Percentiles rank a stretch among this genome's conserved stretches.
Conservation (phyloP, 1,140 invertebrate genomes). For the Lepidotrigona ventralis region DNA sequence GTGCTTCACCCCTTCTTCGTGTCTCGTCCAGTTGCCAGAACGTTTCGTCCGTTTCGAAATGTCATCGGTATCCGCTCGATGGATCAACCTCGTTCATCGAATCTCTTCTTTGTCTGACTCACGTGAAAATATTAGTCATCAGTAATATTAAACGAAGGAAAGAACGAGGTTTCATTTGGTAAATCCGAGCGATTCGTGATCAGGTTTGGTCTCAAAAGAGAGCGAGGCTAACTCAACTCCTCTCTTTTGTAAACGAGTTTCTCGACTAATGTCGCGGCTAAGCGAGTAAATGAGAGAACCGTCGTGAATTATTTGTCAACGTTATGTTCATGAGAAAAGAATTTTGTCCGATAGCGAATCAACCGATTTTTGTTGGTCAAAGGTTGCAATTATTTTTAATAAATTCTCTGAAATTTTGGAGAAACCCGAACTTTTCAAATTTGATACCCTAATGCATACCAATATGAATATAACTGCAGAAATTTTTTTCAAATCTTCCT, state of each 20-base stretch:
- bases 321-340: neutral
- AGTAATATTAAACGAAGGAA: slow-evolving; percentile 8
- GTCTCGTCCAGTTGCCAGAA: neutral
- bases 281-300: neutral
- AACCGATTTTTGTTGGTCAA: no score
- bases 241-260: slow-evolving; percentile 19
- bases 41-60: neutral
- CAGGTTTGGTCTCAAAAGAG: neutral
- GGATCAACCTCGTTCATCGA: no score
- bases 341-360: neutral
- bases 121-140: slow-evolving; percentile 5
- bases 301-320: slow-evolving; percentile 31
- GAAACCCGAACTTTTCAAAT: no score
- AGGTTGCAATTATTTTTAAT: no score
- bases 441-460: no score
- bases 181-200: no score
- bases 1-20: neutral
- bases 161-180: neutral
- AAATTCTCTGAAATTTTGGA: no score
- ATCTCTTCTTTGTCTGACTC: neutral
- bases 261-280: neutral
- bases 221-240: neutral
- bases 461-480: no score
- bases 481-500: no score
- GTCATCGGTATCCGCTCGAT: neutral